phyloP scores from a whole-genome alignment of 1,140 invertebrate species.

The Trichonephila clavipes region DNA sequence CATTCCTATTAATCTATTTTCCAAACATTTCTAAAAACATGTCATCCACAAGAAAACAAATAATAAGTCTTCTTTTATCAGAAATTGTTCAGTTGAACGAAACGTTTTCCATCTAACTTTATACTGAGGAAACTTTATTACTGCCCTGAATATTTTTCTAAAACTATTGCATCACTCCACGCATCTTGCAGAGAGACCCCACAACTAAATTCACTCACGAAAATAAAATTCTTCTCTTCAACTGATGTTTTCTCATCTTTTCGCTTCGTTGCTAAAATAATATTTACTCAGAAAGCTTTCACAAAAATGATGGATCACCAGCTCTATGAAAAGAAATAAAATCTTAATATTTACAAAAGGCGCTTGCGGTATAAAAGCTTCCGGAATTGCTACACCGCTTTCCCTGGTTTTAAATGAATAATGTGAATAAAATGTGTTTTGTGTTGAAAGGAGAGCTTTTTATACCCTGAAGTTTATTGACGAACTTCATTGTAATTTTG shows the following conservation, averaged over 20 bases:
- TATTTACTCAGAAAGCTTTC: conserved; percentile 40
- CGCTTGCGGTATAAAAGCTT: background rate
- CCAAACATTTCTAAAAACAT: too few species aligned
- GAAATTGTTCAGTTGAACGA: too few species aligned
- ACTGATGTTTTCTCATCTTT: conserved; percentile 29
- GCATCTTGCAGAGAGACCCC: too few species aligned
- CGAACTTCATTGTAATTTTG: background rate
- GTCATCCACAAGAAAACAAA: too few species aligned
- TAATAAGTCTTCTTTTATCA: too few species aligned
- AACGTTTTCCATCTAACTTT: too few species aligned
- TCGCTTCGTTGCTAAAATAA: conserved; percentile 9
- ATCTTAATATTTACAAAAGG: conserved; percentile 43
- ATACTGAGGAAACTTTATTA: too few species aligned
- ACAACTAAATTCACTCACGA: background rate
- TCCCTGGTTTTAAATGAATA: background rate
- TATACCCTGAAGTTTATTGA: background rate
- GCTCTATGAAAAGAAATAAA: conserved; percentile 4
- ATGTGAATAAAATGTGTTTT: background rate
- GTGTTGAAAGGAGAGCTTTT: background rate
- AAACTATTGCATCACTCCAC: too few species aligned
- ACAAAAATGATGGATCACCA: conserved; percentile 38
- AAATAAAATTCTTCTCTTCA: background rate
- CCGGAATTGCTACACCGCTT: conserved; percentile 28
- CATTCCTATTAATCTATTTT: too few species aligned
- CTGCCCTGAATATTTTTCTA: too few species aligned